Percentiles rank a stretch among this genome's conserved stretches.
These are phyloP conservation scores for Haliclona indistincta DNA, from an alignment of 37 sponge, comb jelly and placozoan species.

Conservation along the genomic window DNA sequence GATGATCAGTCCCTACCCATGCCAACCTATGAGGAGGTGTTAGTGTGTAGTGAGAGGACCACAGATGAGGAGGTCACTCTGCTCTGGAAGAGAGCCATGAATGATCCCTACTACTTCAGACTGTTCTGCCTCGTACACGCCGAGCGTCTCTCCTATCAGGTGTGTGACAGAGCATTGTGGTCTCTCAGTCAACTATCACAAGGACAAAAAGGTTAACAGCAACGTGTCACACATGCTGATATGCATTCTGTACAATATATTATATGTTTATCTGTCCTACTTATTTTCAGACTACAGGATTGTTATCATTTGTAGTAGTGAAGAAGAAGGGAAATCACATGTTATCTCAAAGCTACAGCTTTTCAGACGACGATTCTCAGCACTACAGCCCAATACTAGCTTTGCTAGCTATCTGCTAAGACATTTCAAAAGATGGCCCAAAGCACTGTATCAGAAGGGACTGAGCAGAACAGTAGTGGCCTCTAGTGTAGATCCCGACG, in stretches of 20 bases:
- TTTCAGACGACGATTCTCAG: neutral
- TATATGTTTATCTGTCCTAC: neutral
- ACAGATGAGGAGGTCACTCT: conserved; percentile 65
- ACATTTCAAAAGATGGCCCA: conserved; percentile 14
- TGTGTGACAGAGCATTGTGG: conserved; percentile 23
- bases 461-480: neutral
- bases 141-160: conserved; percentile 56
- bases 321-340: conserved; percentile 49
- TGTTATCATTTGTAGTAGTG: conserved; percentile 48
- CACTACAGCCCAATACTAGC: neutral
- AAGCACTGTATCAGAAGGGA: too few species aligned
- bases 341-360: conserved; percentile 37
- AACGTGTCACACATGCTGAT: neutral
- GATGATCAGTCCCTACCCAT: conserved; percentile 33
- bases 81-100: conserved; percentile 59
- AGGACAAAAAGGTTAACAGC: conserved; percentile 17
- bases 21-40: conserved; percentile 62
- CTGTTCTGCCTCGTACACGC: conserved; percentile 64
- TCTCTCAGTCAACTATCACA: conserved; percentile 24
- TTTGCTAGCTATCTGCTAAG: conserved; percentile 13
- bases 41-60: conserved; percentile 43
- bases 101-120: conserved; percentile 50
- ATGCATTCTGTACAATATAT: neutral
- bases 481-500: neutral
- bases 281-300: conserved; percentile 43